Conservation (phyloP, 2,113 vertebrate species). For the Tetrax tetrax region DNA sequence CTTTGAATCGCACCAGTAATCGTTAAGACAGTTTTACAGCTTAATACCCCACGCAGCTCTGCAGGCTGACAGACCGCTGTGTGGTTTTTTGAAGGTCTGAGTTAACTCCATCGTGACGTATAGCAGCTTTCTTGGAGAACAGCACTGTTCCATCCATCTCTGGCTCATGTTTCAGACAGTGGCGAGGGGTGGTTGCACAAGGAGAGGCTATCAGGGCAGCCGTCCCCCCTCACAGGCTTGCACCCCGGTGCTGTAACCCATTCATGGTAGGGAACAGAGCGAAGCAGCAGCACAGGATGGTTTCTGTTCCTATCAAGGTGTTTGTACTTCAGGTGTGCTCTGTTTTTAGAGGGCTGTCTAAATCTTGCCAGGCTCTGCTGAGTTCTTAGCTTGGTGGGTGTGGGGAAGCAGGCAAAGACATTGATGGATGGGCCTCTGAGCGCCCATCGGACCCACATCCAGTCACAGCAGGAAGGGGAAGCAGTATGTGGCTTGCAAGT, state of each 20-base stretch:
- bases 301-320: background rate
- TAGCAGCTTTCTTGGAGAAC: accelerated
- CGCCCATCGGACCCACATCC: background rate
- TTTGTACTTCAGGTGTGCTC: background rate
- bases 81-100: background rate
- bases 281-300: background rate
- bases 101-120: background rate
- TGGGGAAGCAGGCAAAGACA: background rate
- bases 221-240: no score
- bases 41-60: accelerated
- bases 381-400: background rate
- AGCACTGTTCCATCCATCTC: background rate
- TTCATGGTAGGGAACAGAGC: accelerated
- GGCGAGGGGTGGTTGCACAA: no score
- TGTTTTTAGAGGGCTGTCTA: background rate
- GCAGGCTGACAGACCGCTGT: background rate
- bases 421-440: background rate
- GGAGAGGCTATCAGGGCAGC: background rate
- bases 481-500: accelerated
- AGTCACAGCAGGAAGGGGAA: background rate
- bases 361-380: background rate
- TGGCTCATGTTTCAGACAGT: accelerated
- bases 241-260: background rate
- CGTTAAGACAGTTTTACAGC: background rate
- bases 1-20: background rate